phyloP scores from a whole-genome alignment of 2,888 invertebrate species.

The Alentia gelatinosa region DNA sequence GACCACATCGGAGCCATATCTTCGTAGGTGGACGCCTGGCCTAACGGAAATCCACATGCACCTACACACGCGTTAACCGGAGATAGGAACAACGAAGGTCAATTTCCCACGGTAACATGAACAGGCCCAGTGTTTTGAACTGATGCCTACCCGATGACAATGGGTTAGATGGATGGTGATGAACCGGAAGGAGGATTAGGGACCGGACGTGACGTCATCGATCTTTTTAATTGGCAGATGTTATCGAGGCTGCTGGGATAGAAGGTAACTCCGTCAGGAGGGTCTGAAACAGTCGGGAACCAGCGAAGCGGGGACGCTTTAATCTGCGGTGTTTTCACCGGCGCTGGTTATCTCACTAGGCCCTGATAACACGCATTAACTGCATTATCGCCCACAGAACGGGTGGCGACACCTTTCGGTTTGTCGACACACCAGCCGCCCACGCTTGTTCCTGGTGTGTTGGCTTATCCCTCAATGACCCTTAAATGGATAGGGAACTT shows the following conservation, averaged over 20 bases:
- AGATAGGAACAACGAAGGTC: no score
- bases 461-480: no score
- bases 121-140: neutral
- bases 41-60: no score
- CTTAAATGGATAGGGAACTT: no score
- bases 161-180: neutral
- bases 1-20: no score
- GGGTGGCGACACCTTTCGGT: neutral
- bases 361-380: neutral
- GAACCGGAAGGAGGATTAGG: neutral
- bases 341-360: neutral
- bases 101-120: neutral
- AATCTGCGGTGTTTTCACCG: neutral
- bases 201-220: constrained; percentile 14
- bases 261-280: neutral
- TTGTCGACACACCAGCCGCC: neutral
- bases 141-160: neutral
- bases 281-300: neutral
- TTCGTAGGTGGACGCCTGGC: no score
- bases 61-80: no score
- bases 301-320: neutral
- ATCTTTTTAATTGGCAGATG: constrained; percentile 40
- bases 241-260: constrained; percentile 6
- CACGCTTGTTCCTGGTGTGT: no score
- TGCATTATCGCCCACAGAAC: neutral